Evolutionary conservation across 2,888 invertebrate genomes (phyloP).

Genomic region (Yponomeuta evonymella): DNA sequence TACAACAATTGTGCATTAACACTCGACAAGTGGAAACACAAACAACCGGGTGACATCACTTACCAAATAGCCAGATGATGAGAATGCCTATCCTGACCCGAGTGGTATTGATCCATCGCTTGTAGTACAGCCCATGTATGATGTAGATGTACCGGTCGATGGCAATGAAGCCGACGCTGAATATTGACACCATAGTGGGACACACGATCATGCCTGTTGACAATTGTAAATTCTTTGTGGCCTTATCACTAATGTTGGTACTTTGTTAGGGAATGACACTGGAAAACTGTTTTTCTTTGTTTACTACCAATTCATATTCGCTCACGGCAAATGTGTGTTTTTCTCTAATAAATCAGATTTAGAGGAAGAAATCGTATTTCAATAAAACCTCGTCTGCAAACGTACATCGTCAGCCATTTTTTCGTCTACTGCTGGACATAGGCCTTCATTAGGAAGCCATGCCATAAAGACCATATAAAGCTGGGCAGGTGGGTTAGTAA

Average conservation of each 20-base stretch:
- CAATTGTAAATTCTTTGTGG: neutral
- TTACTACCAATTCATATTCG: no score
- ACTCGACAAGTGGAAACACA: neutral
- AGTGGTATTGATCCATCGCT: constrained; percentile 76
- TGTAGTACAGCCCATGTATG: constrained; percentile 78
- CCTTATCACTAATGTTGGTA: neutral
- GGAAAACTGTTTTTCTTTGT: no score
- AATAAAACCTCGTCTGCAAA: no score
- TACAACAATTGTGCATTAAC: neutral
- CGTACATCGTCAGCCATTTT: no score
- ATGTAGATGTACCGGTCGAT: constrained; percentile 80
- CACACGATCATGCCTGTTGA: constrained; percentile 77
- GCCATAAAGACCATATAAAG: no score
- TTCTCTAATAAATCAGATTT: no score
- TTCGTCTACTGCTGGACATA: no score
- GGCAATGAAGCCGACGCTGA: constrained; percentile 79
- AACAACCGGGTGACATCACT: constrained; percentile 25
- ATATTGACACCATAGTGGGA: constrained; percentile 78
- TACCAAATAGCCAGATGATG: constrained; percentile 76
- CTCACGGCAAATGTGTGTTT: no score
- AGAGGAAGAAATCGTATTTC: no score
- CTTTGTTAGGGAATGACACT: no score
- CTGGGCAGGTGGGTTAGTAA: no score
- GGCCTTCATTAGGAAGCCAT: no score
- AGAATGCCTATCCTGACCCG: constrained; percentile 74